Conservation (phyloP, 2,113 vertebrate species). For the Amblyopsis rosae region DNA sequence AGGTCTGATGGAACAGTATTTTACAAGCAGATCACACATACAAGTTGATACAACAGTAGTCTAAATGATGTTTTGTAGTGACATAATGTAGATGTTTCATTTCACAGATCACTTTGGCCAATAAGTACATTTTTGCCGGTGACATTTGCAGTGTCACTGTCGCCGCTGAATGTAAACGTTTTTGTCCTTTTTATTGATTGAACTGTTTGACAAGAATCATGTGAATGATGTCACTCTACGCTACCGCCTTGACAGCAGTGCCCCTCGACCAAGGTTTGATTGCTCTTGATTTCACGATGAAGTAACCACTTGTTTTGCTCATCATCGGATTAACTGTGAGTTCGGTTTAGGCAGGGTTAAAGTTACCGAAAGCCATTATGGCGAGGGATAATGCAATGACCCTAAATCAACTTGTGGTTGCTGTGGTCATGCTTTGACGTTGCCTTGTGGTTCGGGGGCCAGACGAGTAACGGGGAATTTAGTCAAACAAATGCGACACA, state of each 20-base stretch:
- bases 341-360: constrained; percentile 19
- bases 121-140: constrained; percentile 19
- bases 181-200: background rate
- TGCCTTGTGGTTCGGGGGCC: constrained; percentile 43
- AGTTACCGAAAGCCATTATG: constrained; percentile 27
- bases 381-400: constrained; percentile 53
- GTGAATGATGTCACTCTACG: constrained; percentile 40
- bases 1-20: background rate
- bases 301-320: constrained; percentile 39
- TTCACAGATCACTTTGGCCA: constrained; percentile 23
- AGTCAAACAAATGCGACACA: constrained; percentile 27
- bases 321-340: constrained; percentile 11
- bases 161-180: constrained; percentile 20
- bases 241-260: constrained; percentile 11
- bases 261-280: constrained; percentile 25
- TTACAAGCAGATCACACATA: background rate
- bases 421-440: constrained; percentile 48
- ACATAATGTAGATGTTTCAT: constrained; percentile 35
- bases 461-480: constrained; percentile 37
- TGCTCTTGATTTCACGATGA: constrained; percentile 35
- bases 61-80: constrained; percentile 26
- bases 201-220: constrained; percentile 26
- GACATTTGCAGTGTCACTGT: constrained; percentile 22
- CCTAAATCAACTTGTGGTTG: constrained; percentile 51
- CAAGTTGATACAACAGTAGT: background rate